These are phyloP conservation scores for Phortica okadai DNA, from an alignment of 2,888 invertebrate species.

Conservation along the genomic window DNA sequence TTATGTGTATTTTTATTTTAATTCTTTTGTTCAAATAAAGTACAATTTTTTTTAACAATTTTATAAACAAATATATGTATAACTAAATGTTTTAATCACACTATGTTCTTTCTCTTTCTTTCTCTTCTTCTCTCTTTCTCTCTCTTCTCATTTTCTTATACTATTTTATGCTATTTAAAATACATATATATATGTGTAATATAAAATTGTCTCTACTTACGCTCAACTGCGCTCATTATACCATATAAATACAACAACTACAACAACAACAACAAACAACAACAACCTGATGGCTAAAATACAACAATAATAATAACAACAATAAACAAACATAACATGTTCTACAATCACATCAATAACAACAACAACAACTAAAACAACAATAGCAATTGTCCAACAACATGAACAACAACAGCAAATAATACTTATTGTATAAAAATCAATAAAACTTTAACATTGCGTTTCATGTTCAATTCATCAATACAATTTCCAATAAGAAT, in stretches of 20 bases:
- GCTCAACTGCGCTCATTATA: conserved; percentile 29
- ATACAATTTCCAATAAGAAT: conserved; percentile 41
- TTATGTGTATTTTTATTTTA: conserved; percentile 25
- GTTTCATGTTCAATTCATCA: conserved; percentile 30
- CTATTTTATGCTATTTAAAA: conserved; percentile 15
- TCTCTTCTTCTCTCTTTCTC: conserved; percentile 64
- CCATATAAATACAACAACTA: conserved; percentile 32
- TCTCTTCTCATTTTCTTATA: conserved; percentile 43
- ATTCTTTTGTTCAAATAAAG: conserved; percentile 38
- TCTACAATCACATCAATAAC: conserved; percentile 37
- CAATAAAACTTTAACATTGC: neutral
- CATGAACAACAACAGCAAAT: conserved; percentile 38
- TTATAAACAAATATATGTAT: conserved; percentile 50
- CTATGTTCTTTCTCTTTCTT: conserved; percentile 58
- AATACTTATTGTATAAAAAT: conserved; percentile 4
- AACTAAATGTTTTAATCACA: conserved; percentile 67
- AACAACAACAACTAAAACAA: conserved; percentile 39
- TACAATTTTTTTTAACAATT: conserved; percentile 32
- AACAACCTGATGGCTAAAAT: neutral
- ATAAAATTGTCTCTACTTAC: neutral
- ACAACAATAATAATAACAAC: conserved; percentile 37
- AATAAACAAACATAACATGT: conserved; percentile 29
- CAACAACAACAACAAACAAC: conserved; percentile 34
- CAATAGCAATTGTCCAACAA: conserved; percentile 35
- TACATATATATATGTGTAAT: neutral